Evolutionary conservation across 2,888 invertebrate species (phyloP).

Genomic region (Anthophora plumipes): DNA sequence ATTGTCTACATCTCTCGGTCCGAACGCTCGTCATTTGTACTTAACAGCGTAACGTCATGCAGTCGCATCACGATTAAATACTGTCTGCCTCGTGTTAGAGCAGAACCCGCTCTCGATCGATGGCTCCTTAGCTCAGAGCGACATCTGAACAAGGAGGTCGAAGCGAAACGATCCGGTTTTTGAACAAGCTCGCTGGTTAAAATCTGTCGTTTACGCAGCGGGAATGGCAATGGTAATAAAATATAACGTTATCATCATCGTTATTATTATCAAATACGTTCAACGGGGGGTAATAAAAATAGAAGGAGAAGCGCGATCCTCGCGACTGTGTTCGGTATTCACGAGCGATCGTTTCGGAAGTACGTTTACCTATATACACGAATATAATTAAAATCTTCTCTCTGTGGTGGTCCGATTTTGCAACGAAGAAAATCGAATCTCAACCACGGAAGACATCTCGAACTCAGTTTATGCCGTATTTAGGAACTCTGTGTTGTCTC

Average conservation of each 20-base stretch:
- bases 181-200: constrained; percentile 5
- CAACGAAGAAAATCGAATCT: constrained; percentile 22
- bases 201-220: constrained; percentile 22
- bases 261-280: constrained; percentile 72
- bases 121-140: no score
- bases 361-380: constrained; percentile 66
- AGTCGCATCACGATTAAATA: constrained; percentile 28
- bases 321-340: constrained; percentile 23
- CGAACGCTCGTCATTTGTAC: constrained; percentile 53
- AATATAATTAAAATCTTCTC: constrained; percentile 17
- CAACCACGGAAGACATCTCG: constrained; percentile 14
- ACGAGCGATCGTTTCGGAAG: constrained; percentile 57
- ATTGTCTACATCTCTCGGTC: constrained; percentile 56
- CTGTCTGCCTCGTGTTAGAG: constrained; percentile 15
- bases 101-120: neutral
- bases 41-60: constrained; percentile 45
- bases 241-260: constrained; percentile 69
- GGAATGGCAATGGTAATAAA: constrained; percentile 63
- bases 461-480: constrained; percentile 4
- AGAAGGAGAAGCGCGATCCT: constrained; percentile 60
- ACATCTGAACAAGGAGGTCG: neutral
- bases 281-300: constrained; percentile 71
- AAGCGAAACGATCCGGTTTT: constrained; percentile 1
- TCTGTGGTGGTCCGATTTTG: neutral
- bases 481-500: constrained; percentile 66